Conservation (phyloP, 2,113 vertebrate genomes). For the Rhabdornis inornatus region DNA sequence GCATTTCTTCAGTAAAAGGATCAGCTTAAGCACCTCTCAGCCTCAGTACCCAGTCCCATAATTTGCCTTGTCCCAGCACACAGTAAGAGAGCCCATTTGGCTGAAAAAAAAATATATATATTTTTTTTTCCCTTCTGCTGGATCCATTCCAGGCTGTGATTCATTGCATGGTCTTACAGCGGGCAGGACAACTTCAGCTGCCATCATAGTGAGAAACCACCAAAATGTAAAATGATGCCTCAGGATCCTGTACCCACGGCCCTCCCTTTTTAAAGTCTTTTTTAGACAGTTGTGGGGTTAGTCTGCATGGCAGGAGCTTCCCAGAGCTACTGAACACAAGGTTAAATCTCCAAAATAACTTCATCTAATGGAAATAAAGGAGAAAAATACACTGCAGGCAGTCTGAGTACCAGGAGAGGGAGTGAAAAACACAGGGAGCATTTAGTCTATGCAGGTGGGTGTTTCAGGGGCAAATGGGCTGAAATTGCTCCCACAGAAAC, state of each 20-base stretch:
- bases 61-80: neutral
- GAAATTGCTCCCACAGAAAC: neutral
- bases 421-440: neutral
- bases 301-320: neutral
- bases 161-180: neutral
- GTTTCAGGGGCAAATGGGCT: neutral
- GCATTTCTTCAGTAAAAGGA: neutral
- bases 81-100: neutral
- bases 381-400: neutral
- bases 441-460: neutral
- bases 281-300: neutral
- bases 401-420: neutral
- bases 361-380: neutral
- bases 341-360: neutral
- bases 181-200: neutral
- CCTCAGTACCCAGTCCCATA: rapidly evolving
- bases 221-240: neutral
- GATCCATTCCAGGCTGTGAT: neutral
- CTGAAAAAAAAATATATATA: neutral
- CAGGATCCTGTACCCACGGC: neutral
- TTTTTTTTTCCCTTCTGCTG: neutral
- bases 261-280: neutral
- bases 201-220: slow-evolving; percentile 42
- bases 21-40: neutral
- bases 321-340: neutral